Evolutionary conservation across 2,888 invertebrate species (phyloP).

Genomic region (Drosophila ustulata): DNA sequence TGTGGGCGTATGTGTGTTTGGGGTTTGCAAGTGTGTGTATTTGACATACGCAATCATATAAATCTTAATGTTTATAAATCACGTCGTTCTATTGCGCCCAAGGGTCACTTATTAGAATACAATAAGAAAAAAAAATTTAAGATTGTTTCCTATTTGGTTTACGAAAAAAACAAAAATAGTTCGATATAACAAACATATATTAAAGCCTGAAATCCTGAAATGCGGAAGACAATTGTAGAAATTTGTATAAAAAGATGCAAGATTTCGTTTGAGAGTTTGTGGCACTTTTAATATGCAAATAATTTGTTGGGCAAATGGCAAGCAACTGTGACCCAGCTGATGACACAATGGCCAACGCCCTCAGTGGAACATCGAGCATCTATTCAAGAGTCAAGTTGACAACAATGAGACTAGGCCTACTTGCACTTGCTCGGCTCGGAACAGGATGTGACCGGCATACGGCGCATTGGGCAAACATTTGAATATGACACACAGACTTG

Average conservation of each 20-base stretch:
- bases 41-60: constrained; percentile 69
- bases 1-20: constrained; percentile 63
- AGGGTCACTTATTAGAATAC: constrained; percentile 38
- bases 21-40: constrained; percentile 39
- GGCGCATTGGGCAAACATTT: constrained; percentile 57
- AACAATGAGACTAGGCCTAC: constrained; percentile 73
- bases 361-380: constrained; percentile 47
- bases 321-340: constrained; percentile 79
- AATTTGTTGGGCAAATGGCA: constrained; percentile 80
- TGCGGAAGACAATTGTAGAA: not conserved
- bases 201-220: not conserved
- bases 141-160: not conserved
- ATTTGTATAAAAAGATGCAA: not conserved
- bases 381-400: constrained; percentile 78
- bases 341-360: constrained; percentile 69
- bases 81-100: constrained; percentile 55
- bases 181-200: not conserved
- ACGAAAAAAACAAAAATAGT: not conserved
- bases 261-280: constrained; percentile 2
- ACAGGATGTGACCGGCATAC: constrained; percentile 68
- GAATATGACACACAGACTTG: constrained; percentile 82
- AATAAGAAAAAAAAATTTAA: not conserved
- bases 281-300: constrained; percentile 76
- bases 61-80: constrained; percentile 79
- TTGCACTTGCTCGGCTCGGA: constrained; percentile 64